Evolutionary conservation across 2,113 vertebrate genomes (phyloP).

Genomic region (Kryptolebias marmoratus): DNA sequence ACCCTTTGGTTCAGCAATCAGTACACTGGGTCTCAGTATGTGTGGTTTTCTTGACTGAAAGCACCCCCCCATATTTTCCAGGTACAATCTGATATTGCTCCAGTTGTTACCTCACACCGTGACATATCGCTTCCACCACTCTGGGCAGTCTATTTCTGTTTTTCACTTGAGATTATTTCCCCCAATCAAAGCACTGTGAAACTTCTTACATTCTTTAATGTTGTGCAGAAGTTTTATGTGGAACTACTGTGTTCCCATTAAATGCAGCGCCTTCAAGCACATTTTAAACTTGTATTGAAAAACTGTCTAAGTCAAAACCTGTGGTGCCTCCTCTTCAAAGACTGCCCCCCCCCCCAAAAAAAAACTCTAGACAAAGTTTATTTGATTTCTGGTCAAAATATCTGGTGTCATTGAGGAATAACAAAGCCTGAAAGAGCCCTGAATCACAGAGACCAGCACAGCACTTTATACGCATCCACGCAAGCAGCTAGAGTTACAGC

Average conservation of each 20-base stretch:
- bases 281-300: conserved; percentile 3
- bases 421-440: conserved; percentile 47
- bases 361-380: conserved; percentile 52
- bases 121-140: no score
- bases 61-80: no score
- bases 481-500: conserved; percentile 63
- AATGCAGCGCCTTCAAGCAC: not conserved
- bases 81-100: no score
- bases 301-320: conserved; percentile 31
- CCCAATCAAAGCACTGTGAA: no score
- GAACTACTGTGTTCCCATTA: not conserved
- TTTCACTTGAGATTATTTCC: not conserved
- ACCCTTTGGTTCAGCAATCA: no score
- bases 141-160: not conserved
- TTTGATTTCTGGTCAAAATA: conserved; percentile 65
- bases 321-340: conserved; percentile 42
- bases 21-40: no score
- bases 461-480: conserved; percentile 42
- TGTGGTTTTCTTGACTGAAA: no score
- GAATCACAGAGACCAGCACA: not conserved
- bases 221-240: no score
- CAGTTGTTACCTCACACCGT: no score
- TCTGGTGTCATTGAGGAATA: conserved; percentile 63
- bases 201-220: no score
- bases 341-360: not conserved